Evolutionary conservation across 2,888 invertebrate genomes (phyloP).

Genomic region (Cephonodes hylas): DNA sequence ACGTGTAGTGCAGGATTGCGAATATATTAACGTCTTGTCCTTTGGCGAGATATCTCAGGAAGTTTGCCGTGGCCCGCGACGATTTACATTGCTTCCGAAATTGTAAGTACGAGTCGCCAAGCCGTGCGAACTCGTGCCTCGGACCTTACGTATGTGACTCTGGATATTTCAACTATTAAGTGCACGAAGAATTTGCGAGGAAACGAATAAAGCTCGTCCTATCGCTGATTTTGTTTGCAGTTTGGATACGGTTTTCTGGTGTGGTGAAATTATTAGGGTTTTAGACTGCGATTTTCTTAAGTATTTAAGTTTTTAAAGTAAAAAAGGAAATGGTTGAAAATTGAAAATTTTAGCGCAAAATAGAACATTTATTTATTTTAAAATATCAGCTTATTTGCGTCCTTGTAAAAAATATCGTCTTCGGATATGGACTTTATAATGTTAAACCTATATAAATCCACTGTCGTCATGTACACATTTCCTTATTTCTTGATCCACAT

Average conservation of each 20-base stretch:
- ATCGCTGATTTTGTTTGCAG: constrained; percentile 1
- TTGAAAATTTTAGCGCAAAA: too few species aligned
- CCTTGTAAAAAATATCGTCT: too few species aligned
- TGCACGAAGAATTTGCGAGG: constrained; percentile 15
- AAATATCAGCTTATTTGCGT: too few species aligned
- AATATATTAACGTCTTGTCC: constrained; percentile 80
- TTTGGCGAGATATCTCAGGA: constrained; percentile 73
- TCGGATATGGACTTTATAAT: too few species aligned
- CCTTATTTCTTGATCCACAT: neutral
- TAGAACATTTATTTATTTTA: too few species aligned
- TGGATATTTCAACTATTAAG: constrained; percentile 25
- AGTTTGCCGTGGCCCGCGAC: constrained; percentile 66
- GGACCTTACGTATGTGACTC: constrained; percentile 11
- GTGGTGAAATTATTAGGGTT: neutral
- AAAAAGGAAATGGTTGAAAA: neutral
- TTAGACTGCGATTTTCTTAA: neutral
- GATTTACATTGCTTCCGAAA: constrained; percentile 79
- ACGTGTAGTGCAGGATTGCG: constrained; percentile 71
- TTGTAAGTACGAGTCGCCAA: constrained; percentile 58
- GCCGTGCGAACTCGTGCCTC: constrained; percentile 42
- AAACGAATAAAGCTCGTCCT: constrained; percentile 7
- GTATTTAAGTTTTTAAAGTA: neutral
- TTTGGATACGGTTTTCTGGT: neutral
- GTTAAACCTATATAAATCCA: neutral
- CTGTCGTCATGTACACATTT: neutral